These are phyloP conservation scores for Macropodus opercularis DNA, from an alignment of 2,797 vertebrate species.

Conservation along the genomic window DNA sequence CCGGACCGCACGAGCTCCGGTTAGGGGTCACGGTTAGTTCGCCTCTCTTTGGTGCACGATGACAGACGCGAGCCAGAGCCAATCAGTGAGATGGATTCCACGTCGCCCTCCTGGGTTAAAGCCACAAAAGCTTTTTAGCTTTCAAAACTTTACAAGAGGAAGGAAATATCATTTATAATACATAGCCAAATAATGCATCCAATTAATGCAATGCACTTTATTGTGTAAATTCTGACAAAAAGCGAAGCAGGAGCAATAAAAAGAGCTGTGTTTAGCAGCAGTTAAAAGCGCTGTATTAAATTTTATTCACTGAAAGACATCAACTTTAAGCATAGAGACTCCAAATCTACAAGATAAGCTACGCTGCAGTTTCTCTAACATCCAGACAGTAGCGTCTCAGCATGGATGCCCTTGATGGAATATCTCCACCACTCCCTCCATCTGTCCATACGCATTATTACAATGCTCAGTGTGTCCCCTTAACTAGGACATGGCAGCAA, in stretches of 20 bases:
- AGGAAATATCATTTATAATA: constrained; percentile 58
- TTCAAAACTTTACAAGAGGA: constrained; percentile 52
- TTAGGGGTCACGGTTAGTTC: no score
- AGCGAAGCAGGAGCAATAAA: constrained; percentile 19
- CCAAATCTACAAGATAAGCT: constrained; percentile 25
- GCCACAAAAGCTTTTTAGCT: constrained; percentile 78
- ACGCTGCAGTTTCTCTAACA: constrained; percentile 26
- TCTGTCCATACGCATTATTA: constrained; percentile 63
- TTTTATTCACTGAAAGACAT: constrained; percentile 17
- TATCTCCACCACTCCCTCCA: constrained; percentile 70
- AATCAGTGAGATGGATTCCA: constrained; percentile 67
- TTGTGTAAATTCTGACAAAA: constrained; percentile 36
- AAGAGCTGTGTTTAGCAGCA: no score
- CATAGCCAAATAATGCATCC: constrained; percentile 61
- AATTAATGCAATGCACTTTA: constrained; percentile 36
- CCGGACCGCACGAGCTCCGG: constrained; percentile 17
- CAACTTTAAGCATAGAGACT: constrained; percentile 15
- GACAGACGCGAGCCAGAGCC: constrained; percentile 56
- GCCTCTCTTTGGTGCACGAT: no score
- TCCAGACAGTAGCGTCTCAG: constrained; percentile 47
- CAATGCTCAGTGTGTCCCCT: constrained; percentile 49
- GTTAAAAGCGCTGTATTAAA: constrained; percentile 13
- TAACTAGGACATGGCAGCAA: constrained; percentile 61
- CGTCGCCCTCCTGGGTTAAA: constrained; percentile 63
- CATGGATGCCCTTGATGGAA: constrained; percentile 61